phyloP scores from a whole-genome alignment of 2,113 vertebrate genomes.

The Cathartes aura region DNA sequence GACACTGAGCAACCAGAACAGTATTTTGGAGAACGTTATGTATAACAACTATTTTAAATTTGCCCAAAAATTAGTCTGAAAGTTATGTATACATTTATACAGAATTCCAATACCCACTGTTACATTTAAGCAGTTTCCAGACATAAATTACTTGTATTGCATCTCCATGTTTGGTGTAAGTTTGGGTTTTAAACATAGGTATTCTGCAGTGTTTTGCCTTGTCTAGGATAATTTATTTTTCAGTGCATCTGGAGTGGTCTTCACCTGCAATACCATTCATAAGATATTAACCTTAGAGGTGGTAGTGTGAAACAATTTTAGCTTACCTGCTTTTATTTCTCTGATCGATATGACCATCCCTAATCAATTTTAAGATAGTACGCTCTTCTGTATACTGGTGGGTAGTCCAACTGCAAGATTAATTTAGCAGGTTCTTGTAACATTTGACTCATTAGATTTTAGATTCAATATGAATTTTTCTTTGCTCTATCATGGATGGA shows the following conservation, averaged over 20 bases:
- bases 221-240: neutral
- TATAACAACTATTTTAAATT: neutral
- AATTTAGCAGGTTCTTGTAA: neutral
- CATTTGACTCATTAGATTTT: neutral
- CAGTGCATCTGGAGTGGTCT: neutral
- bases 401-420: neutral
- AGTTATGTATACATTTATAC: neutral
- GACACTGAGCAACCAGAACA: neutral
- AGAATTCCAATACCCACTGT: neutral
- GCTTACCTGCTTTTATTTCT: neutral
- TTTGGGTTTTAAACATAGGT: rapidly evolving
- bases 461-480: neutral
- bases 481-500: neutral
- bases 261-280: neutral
- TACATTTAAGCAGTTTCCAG: neutral
- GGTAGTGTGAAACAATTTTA: neutral
- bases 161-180: neutral
- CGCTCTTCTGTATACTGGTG: rapidly evolving
- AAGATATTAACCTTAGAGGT: neutral
- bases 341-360: neutral
- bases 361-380: neutral
- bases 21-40: neutral
- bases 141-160: neutral
- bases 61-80: neutral
- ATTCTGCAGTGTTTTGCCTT: neutral